These are phyloP conservation scores for Serinus canaria DNA, from an alignment of 2,113 vertebrate species.

Conservation along the genomic window DNA sequence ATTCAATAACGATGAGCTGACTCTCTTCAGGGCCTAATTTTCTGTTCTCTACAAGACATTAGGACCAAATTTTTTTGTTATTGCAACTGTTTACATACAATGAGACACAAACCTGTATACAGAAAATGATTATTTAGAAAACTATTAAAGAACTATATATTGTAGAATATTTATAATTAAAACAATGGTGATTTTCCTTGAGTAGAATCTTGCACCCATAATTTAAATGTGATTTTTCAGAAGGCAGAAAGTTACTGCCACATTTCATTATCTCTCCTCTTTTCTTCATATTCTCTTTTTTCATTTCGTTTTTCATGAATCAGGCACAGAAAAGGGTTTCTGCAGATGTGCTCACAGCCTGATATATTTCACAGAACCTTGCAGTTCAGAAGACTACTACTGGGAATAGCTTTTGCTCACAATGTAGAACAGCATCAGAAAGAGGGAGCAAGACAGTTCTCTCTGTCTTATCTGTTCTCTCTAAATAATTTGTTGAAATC, in stretches of 20 bases:
- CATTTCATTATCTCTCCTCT: not conserved
- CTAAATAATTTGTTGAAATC: not conserved
- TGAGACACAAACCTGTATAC: not conserved
- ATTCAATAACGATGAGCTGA: not conserved
- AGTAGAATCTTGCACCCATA: not conserved
- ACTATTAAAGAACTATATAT: not conserved
- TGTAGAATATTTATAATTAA: not conserved
- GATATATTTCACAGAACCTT: not conserved
- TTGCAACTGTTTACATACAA: not conserved
- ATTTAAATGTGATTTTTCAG: not conserved
- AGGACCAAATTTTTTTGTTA: not conserved
- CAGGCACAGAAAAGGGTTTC: not conserved
- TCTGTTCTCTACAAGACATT: not conserved
- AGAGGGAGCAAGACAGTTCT: not conserved
- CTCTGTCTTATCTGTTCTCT: not conserved
- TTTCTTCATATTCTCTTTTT: not conserved
- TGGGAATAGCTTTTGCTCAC: not conserved
- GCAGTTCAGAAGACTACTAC: not conserved
- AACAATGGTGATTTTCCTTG: not conserved
- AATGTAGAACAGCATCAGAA: not conserved
- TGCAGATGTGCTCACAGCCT: not conserved
- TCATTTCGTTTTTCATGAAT: not conserved
- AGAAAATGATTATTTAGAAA: not conserved
- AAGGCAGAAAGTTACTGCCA: not conserved
- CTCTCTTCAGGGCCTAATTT: conserved; percentile 2